Evolutionary conservation across 2,113 vertebrate genomes (phyloP), one percentile per base, ranked within the genome.

Genomic region (Neolamprologus cancellatus): DNA sequence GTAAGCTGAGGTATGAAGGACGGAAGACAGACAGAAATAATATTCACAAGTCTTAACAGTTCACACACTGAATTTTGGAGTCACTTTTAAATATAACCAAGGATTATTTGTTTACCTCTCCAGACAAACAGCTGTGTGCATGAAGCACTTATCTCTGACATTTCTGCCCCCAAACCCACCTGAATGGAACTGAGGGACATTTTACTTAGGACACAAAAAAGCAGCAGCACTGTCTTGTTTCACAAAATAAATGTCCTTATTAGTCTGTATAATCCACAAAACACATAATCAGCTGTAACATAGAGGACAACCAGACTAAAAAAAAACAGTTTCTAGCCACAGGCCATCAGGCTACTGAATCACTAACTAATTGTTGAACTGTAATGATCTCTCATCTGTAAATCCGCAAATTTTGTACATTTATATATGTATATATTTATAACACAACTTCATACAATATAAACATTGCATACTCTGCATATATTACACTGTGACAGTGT

Each of bases 291-390:
- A 61, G 57, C 57, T 61, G 15, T 61, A 34, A 61, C 28, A 34
- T 3, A 30, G 3, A 59, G 25, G 55, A 59, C 55, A 32, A 59
- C 55, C 28, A 59, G 5, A 59, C 28, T 32, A 17, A 30, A 10
- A 17, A 59, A 6, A 48, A 0, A n/a, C 28, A 0, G 2, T 59
- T 59, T 59, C 14, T 59, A 59, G 1, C 14, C 55, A 59, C 55
- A 59, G 55, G 14, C 28, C 55, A 59, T 59, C 55, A 32, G 15
- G 55, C 15, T 59, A 59, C 28, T 32, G 55, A 59, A 59, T 59
- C 8, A 59, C 28, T 2, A 17, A 59, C 5, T 32, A 59, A 59
- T 59, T 59, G 55, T 59, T 32, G 15, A 59, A 59, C 55, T 59
- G 8, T 59, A 59, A 59, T 10, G 8, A 59, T 32, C 8, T 59